A percentile compares a stretch with the other conserved stretches of the same genome.
Conservation (phyloP, 2,113 vertebrate species). For the Drymodes brunneopygia region DNA sequence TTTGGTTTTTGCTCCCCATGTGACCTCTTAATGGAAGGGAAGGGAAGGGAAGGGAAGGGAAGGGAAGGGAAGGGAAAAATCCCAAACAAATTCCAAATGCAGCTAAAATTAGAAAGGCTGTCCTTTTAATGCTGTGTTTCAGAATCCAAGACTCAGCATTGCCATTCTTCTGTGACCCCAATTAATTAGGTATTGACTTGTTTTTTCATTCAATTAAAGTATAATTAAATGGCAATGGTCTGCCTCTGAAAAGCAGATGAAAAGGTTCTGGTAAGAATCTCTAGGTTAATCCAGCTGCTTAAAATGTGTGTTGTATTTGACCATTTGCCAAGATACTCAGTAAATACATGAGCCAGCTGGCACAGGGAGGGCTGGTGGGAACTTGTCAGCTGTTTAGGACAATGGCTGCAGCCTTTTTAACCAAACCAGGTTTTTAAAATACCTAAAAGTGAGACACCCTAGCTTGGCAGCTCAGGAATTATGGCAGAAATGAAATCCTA, state of each 20-base stretch:
- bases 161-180: neutral
- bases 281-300: constrained; percentile 78
- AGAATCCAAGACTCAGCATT: neutral
- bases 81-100: neutral
- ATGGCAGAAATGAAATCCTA: neutral
- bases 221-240: constrained; percentile 65
- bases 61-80: neutral
- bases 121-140: neutral
- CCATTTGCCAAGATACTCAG: constrained; percentile 67
- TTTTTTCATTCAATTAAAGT: constrained; percentile 66
- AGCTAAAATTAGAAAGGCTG: neutral
- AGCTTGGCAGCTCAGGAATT: constrained; percentile 21
- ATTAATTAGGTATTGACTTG: constrained; percentile 64
- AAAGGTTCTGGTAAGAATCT: constrained; percentile 71
- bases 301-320: constrained; percentile 75
- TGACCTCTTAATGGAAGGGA: neutral
- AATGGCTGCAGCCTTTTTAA: constrained; percentile 54
- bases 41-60: too few species aligned
- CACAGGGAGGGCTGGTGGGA: constrained; percentile 40
- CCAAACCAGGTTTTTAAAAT: constrained; percentile 52
- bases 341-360: constrained; percentile 72
- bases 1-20: neutral
- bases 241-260: constrained; percentile 74
- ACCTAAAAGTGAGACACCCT: constrained; percentile 16
- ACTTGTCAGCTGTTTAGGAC: constrained; percentile 68